Base-by-base conservation (phyloP, 2,797 vertebrate genomes). In the Myotis findleyi region DNA sequence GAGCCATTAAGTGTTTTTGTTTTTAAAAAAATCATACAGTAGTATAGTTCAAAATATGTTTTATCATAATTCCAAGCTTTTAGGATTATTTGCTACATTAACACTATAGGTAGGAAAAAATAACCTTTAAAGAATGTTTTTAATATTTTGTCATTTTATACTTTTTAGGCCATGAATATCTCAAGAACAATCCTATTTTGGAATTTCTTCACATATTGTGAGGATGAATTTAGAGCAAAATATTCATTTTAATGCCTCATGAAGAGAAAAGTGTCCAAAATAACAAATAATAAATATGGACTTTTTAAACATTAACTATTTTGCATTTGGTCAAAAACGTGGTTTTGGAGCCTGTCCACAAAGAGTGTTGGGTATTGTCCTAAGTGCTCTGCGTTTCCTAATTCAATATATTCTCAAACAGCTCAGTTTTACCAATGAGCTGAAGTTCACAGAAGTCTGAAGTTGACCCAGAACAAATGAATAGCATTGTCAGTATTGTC, bases 141-240 rank as follows among this genome's bases (percentile, higher is more conserved):
- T 38, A 81, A 49, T 59, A 44, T 76, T 17, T 93, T 86, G 7
- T 76, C 11, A 57, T 90, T 94, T 85, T 68, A 36, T 73, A 17
- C 11, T 16, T 82, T 66, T 64, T 57, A 66, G 13, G 1, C 72
- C 47, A 57, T 68, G 27, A 69, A 2, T 89, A 11, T 49, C 66
- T 85, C 12, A 38, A 95, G 36, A 94, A 79, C 13, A 77, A 75
- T 86, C 3, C 11, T 55, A 71, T 71, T 94, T 51, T 75, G 27
- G 27, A 27, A 71, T 71, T 85, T 85, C 23, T 41, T 89, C 18
- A 85, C 14, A 53, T 73, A 89, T 16, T 85, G 1, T 62, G 33
- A 90, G 17, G 21, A 89, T 79, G 1, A 79, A 79, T 77, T 85
- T 59, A 89, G 95, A 72, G 51, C 3, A 44, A 96, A 69, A 47